Conservation (phyloP, 2,888 invertebrate genomes). For the Neocrepidodera transversa region DNA sequence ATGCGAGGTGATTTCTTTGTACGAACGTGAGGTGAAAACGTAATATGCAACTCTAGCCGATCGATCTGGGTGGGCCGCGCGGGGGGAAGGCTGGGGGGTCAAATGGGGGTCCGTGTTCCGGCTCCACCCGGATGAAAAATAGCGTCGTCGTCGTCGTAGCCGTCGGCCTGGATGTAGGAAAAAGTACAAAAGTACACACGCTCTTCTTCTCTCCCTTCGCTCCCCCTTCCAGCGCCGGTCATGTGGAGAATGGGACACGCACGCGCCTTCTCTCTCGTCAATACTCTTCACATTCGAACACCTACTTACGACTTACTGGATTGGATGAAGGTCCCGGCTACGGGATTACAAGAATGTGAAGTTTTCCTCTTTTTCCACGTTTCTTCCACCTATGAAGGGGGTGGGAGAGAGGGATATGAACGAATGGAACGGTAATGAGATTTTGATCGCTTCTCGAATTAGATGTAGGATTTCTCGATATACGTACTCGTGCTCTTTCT, state of each 20-base stretch:
- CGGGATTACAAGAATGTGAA: slow-evolving; percentile 29
- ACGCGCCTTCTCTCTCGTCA: slow-evolving; percentile 57
- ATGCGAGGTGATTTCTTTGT: slow-evolving; percentile 57
- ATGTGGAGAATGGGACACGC: slow-evolving; percentile 56
- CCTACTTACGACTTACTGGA: slow-evolving; percentile 56
- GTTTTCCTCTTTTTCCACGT: slow-evolving; percentile 25
- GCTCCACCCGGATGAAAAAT: slow-evolving; percentile 61
- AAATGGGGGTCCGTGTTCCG: slow-evolving; percentile 43
- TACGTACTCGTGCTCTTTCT: no score
- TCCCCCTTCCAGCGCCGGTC: slow-evolving; percentile 45
- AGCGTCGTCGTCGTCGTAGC: slow-evolving; percentile 49
- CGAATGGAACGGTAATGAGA: slow-evolving; percentile 27
- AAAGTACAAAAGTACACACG: slow-evolving; percentile 59
- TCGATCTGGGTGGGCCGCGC: slow-evolving; percentile 47
- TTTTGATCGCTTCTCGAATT: slow-evolving; percentile 31
- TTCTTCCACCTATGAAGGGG: slow-evolving; percentile 28
- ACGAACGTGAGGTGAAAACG: slow-evolving; percentile 56
- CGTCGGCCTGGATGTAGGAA: slow-evolving; percentile 51
- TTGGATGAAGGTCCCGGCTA: slow-evolving; percentile 43
- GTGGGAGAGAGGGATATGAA: slow-evolving; percentile 3
- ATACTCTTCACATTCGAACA: slow-evolving; percentile 61
- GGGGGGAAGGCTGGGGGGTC: neutral
- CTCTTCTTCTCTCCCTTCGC: slow-evolving; percentile 48
- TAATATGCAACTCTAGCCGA: slow-evolving; percentile 50
- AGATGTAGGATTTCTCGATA: slow-evolving; percentile 28